Conservation (phyloP, 2,888 invertebrate species). For the Opisthograptis luteolata region DNA sequence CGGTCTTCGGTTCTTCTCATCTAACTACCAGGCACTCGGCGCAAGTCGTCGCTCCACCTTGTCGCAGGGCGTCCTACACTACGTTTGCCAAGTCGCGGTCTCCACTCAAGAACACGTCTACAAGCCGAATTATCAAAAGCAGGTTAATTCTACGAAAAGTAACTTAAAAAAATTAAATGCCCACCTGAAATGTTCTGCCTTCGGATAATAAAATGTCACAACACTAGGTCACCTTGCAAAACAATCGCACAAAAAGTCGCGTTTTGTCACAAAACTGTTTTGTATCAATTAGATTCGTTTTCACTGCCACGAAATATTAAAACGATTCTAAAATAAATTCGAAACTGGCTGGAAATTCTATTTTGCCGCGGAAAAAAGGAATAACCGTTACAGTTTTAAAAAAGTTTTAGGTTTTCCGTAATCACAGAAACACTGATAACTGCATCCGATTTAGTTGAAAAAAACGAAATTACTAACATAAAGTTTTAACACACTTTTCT, state of each 20-base stretch:
- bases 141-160: too few relatives aligned
- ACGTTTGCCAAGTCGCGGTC: too few relatives aligned
- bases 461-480: too few relatives aligned
- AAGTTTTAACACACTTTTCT: too few relatives aligned
- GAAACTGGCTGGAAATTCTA: background rate
- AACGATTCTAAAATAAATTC: background rate
- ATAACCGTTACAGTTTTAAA: too few relatives aligned
- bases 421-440: background rate
- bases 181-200: conserved; percentile 9
- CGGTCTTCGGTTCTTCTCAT: too few relatives aligned
- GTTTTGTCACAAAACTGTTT: conserved; percentile 11
- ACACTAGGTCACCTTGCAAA: conserved; percentile 15
- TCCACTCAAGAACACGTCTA: too few relatives aligned
- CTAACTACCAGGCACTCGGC: too few relatives aligned
- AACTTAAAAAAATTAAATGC: background rate
- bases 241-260: conserved; percentile 9
- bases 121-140: too few relatives aligned
- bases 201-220: conserved; percentile 16
- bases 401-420: background rate
- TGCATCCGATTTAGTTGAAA: too few relatives aligned
- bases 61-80: too few relatives aligned
- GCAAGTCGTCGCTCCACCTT: too few relatives aligned
- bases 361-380: background rate
- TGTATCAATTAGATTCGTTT: conserved; percentile 16
- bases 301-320: conserved; percentile 7